A percentile compares a stretch with the other conserved stretches of the same genome.
These are phyloP conservation scores for Archivesica marissinica DNA, from an alignment of 1,140 invertebrate genomes.

Conservation along the genomic window DNA sequence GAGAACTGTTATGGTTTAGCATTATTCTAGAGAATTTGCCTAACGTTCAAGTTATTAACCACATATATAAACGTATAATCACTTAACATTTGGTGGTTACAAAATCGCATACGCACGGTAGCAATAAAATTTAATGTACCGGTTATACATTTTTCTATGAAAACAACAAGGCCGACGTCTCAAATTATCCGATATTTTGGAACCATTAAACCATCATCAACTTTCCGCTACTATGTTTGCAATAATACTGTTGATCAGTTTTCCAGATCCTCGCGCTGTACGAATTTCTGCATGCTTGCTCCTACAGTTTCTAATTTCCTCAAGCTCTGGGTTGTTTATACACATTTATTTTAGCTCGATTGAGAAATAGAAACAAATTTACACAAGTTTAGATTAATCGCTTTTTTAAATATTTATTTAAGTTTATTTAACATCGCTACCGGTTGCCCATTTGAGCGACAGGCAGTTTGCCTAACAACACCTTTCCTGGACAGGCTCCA, in stretches of 20 bases:
- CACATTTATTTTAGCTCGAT: not conserved
- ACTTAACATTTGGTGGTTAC: too few species aligned
- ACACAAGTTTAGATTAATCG: not conserved
- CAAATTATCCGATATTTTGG: conserved; percentile 7
- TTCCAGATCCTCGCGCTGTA: conserved; percentile 12
- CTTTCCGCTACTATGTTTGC: not conserved
- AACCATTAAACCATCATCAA: conserved; percentile 27
- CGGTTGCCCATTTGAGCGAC: not conserved
- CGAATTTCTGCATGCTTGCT: not conserved
- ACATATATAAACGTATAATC: too few species aligned
- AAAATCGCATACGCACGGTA: too few species aligned
- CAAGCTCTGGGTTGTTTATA: not conserved
- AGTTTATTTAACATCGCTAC: not conserved
- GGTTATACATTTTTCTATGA: not conserved
- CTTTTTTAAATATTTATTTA: not conserved
- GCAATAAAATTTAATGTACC: not conserved
- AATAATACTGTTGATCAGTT: conserved; percentile 35
- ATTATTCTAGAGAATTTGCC: too few species aligned
- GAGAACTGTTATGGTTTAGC: too few species aligned
- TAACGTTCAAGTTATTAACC: too few species aligned
- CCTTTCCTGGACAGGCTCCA: not conserved
- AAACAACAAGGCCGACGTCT: not conserved
- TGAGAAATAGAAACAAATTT: not conserved
- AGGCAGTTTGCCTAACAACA: not conserved
- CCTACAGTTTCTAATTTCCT: not conserved